These are phyloP conservation scores for Pachymerium ferrugineum DNA, from an alignment of 2,888 invertebrate species.

Conservation along the genomic window DNA sequence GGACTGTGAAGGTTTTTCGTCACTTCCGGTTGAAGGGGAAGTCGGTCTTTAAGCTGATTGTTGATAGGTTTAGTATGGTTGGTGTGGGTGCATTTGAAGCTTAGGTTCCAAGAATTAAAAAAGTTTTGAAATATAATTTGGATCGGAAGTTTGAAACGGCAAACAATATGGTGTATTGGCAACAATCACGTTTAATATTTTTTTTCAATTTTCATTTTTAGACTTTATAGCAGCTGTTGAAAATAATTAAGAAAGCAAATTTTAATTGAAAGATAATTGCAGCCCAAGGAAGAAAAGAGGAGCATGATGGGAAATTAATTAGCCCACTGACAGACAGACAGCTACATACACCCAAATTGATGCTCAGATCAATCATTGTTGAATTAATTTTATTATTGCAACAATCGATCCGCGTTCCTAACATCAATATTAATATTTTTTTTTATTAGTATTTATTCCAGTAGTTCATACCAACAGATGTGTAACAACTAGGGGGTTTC, in stretches of 20 bases:
- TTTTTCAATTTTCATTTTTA: not conserved
- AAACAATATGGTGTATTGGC: not conserved
- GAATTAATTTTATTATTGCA: conserved; percentile 1
- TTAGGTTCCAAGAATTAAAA: not conserved
- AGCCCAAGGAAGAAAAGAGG: conserved; percentile 17
- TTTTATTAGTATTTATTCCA: not conserved
- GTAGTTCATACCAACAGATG: conserved; percentile 5
- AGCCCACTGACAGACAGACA: conserved; percentile 18
- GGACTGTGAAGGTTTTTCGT: too few relatives aligned
- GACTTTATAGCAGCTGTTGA: not conserved
- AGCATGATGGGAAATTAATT: conserved; percentile 15
- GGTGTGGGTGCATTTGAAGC: too few relatives aligned
- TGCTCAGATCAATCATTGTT: not conserved
- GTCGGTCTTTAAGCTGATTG: too few relatives aligned
- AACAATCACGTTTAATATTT: conserved; percentile 10
- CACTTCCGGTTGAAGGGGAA: too few relatives aligned
- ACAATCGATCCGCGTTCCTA: not conserved
- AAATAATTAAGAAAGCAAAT: conserved; percentile 21
- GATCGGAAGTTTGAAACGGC: not conserved
- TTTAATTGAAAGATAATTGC: conserved; percentile 21
- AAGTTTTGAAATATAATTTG: not conserved
- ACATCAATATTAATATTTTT: not conserved
- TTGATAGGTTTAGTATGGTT: too few relatives aligned
- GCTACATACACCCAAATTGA: not conserved
- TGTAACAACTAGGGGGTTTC: not conserved